phyloP scores from a whole-genome alignment of 2,113 vertebrate genomes.

The Atlantisia rogersi region DNA sequence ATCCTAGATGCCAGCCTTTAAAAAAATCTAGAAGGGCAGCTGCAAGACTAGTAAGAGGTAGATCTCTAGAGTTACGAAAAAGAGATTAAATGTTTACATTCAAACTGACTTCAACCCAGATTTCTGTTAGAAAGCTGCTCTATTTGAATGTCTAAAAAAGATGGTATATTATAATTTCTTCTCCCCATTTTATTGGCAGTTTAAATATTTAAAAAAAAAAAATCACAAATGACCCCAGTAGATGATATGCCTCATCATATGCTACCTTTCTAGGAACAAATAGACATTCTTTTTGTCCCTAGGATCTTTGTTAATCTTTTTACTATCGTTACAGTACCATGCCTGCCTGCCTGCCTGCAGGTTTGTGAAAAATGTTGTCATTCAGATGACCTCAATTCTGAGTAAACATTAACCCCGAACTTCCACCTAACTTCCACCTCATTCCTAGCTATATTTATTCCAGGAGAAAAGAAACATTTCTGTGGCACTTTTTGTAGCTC shows the following conservation, averaged over 20 bases:
- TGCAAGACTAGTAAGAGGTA: background rate
- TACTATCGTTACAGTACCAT: background rate
- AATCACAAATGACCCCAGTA: background rate
- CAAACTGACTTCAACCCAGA: background rate
- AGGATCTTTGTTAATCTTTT: background rate
- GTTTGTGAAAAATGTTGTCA: background rate
- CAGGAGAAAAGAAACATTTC: background rate
- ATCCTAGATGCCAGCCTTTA: background rate
- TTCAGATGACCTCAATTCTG: background rate
- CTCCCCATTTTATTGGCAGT: background rate
- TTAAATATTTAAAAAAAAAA: background rate
- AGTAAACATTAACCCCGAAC: background rate
- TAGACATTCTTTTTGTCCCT: background rate
- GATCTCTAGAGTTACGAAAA: background rate
- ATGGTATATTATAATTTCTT: fast-evolving
- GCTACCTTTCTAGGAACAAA: background rate
- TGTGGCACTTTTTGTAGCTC: background rate
- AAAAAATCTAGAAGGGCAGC: background rate
- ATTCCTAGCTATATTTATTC: background rate
- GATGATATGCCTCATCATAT: background rate
- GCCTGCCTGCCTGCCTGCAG: background rate
- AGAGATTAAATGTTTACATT: background rate
- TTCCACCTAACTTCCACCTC: background rate
- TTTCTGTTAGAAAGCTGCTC: background rate
- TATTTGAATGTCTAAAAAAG: background rate